A percentile compares a stretch with the other conserved stretches of the same genome.
These are phyloP conservation scores for Gortyna flavago DNA, from an alignment of 2,888 invertebrate genomes.

Conservation along the genomic window DNA sequence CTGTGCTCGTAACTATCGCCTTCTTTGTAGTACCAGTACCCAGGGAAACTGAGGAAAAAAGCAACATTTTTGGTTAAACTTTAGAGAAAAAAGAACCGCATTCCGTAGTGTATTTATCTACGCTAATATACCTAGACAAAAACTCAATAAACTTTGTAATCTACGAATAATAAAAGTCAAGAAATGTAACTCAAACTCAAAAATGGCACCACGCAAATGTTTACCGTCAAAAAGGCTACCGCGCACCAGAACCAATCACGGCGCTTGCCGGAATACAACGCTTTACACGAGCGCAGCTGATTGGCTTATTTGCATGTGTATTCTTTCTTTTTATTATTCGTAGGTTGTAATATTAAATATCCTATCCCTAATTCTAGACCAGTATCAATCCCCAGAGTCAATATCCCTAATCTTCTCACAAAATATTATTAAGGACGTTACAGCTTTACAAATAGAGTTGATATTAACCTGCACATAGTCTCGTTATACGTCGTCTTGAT, in stretches of 20 bases:
- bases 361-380: not conserved
- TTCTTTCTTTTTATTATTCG: no score
- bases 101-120: not conserved
- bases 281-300: no score
- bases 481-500: constrained; percentile 84
- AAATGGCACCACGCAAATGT: no score
- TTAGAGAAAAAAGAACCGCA: not conserved
- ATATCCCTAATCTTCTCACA: not conserved
- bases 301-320: no score
- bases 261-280: no score
- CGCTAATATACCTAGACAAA: not conserved
- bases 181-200: no score
- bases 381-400: not conserved
- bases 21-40: constrained; percentile 92
- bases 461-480: constrained; percentile 91
- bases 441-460: constrained; percentile 6
- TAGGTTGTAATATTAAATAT: not conserved
- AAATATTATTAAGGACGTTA: not conserved
- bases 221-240: no score
- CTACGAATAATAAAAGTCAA: no score
- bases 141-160: not conserved
- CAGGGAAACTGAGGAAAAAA: constrained; percentile 92
- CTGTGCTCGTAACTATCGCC: constrained; percentile 91
- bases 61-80: not conserved
- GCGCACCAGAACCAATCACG: no score